Base-by-base conservation (phyloP, 2,888 invertebrate species). In the Sisyra nigra region DNA sequence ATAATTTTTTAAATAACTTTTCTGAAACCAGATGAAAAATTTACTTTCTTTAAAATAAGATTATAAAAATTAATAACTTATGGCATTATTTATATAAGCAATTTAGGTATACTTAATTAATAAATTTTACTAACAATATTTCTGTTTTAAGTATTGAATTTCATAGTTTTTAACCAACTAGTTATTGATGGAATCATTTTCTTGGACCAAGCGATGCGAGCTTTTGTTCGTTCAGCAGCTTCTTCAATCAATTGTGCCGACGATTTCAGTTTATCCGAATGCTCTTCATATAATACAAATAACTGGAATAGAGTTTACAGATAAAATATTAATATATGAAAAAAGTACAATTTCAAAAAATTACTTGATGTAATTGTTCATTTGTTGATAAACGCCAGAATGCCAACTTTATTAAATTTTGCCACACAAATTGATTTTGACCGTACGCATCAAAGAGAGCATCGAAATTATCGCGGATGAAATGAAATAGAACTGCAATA, bases 141-240 rank as follows among this genome's bases (percentile, higher is more conserved):
- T 24, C 7, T 24, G 24, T 24, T 24, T 24, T 24, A 24, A 24
- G 24, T 24, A 24, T 24, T 24, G 7, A 24, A 24, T 24, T 24
- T 24, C 24, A 3, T 24, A 7, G 24, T 24, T 24, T 24, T 24
- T 7, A 24, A 24, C 24, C 24, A 24, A 24, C 24, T 24, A 24
- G 24, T 24, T 24, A 24, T 24, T 24, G 24, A 24, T 24, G 24
- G 24, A 24, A 24, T 24, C 24, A 24, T 24, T 39, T 52, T 55
- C 34, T 56, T 53, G 37, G 52, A 54, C 62, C 61, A 61, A 44
- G 52, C 52, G 19, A 61, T 57, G 39, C 58, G 50, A 9, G 53
- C 51, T 50, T 60, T 60, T 44, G 61, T 60, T 46, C 54, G 55
- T 45, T 62, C 58, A 2, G 61, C 59, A 7, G 58, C 54, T 38